Percentiles rank a stretch among this genome's conserved stretches.
Evolutionary conservation across 2,797 vertebrate genomes (phyloP).

Genomic region (Centroberyx gerrardi): DNA sequence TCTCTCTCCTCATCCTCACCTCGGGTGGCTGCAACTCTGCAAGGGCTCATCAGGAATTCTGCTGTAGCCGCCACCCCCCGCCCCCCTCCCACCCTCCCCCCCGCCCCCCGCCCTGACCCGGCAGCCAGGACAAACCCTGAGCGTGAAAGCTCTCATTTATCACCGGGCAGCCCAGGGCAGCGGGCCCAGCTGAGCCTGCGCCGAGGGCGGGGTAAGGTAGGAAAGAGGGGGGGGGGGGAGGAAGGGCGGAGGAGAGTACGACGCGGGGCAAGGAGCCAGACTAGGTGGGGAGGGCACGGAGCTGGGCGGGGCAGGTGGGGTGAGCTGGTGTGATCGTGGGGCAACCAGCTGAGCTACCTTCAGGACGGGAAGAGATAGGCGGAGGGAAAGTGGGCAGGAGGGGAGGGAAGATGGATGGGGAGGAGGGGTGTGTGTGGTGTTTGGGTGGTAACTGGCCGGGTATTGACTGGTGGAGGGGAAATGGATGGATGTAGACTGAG

Average conservation of each 20-base stretch:
- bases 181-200: conserved; percentile 47
- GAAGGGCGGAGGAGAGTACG: not conserved
- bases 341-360: not conserved
- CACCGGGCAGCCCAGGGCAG: conserved; percentile 54
- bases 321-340: conserved; percentile 32
- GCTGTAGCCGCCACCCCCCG: not conserved
- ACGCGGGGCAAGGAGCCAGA: conserved; percentile 35
- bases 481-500: too few species aligned
- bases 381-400: not conserved
- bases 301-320: conserved; percentile 47
- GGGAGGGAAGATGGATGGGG: not conserved
- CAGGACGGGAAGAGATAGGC: conserved; percentile 17
- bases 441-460: not conserved
- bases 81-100: not conserved
- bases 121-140: conserved; percentile 69
- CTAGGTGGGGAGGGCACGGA: conserved; percentile 6
- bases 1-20: conserved; percentile 32
- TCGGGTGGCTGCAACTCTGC: conserved; percentile 50
- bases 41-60: conserved; percentile 58
- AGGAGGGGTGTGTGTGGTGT: not conserved
- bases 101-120: conserved; percentile 8
- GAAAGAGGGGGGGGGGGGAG: conserved; percentile 7
- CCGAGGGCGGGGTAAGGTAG: conserved; percentile 42
- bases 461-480: too few species aligned
- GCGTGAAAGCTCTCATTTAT: conserved; percentile 76